These are phyloP conservation scores for Andrena bucephala DNA, from an alignment of 2,888 invertebrate species.

Conservation along the genomic window DNA sequence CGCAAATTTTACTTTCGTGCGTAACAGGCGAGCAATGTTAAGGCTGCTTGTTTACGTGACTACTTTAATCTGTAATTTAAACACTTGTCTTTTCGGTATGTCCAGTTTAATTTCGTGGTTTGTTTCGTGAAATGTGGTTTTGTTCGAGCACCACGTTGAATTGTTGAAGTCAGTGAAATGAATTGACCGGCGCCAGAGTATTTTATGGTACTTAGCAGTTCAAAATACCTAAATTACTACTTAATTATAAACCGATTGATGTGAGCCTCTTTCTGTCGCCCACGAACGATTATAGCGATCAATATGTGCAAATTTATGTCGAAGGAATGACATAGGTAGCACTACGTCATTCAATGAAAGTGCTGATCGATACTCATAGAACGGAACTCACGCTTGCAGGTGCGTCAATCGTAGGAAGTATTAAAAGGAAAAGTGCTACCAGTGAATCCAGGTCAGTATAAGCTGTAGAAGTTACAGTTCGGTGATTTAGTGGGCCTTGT, in stretches of 20 bases:
- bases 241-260: no score
- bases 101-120: neutral
- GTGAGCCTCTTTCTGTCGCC: no score
- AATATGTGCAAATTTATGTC: no score
- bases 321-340: no score
- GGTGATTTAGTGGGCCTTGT: constrained; percentile 62
- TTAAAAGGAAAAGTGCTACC: constrained; percentile 57
- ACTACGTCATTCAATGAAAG: constrained; percentile 38
- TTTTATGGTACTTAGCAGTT: no score
- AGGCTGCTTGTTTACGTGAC: no score
- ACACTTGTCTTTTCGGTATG: neutral
- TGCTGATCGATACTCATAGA: constrained; percentile 13
- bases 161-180: no score
- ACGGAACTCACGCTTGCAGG: constrained; percentile 35
- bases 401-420: constrained; percentile 50
- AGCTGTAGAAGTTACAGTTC: constrained; percentile 67
- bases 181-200: no score
- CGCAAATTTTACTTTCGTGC: constrained; percentile 11
- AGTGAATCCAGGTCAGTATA: constrained; percentile 77
- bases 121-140: neutral
- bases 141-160: no score
- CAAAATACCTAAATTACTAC: no score
- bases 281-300: no score
- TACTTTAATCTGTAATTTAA: neutral
- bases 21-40: neutral